A percentile compares a stretch with the other conserved stretches of the same genome.
phyloP scores from a whole-genome alignment of 2,113 vertebrate genomes.

The Kobus ellipsiprymnus region DNA sequence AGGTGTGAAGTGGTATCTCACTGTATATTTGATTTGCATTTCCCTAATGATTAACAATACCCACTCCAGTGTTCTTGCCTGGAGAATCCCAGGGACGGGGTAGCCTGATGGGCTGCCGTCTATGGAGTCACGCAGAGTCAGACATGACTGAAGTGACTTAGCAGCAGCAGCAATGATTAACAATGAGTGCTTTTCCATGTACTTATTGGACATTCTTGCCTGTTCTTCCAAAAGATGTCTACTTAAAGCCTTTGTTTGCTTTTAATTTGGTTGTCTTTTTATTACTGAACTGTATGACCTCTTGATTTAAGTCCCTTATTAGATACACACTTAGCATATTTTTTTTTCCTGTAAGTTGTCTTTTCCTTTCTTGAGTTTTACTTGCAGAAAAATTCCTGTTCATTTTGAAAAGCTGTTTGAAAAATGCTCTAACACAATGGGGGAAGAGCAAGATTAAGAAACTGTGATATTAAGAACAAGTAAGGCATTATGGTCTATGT shows the following conservation, averaged over 20 bases:
- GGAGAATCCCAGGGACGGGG: too few relatives aligned
- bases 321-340: background rate
- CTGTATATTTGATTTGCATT: background rate
- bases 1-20: background rate
- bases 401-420: background rate
- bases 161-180: background rate
- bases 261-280: background rate
- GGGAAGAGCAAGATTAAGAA: background rate
- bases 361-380: background rate
- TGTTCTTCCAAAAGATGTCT: background rate
- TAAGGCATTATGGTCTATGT: background rate
- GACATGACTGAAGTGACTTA: too few relatives aligned
- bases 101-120: too few relatives aligned
- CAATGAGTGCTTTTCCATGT: background rate
- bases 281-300: background rate
- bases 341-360: background rate
- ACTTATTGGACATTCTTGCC: background rate
- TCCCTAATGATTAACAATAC: background rate
- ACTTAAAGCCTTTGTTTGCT: background rate
- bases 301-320: background rate
- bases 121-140: too few relatives aligned
- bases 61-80: too few relatives aligned
- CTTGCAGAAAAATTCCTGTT: background rate
- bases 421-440: background rate
- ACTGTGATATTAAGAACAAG: background rate